Base-by-base conservation (phyloP, 2,113 vertebrate genomes). In the Acanthisitta chloris region DNA sequence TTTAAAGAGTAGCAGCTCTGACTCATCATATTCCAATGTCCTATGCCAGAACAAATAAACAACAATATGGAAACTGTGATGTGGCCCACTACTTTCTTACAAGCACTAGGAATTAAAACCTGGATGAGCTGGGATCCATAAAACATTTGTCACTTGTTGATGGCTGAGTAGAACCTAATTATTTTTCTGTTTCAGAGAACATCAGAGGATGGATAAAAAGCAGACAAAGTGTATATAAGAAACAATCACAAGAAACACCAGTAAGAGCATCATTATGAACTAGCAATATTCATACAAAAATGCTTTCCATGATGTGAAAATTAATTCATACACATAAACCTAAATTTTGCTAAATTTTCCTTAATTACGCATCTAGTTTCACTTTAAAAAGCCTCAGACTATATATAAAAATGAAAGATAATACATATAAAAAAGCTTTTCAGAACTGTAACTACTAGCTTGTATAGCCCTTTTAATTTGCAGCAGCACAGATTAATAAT, bases 21-120 rank as follows among this genome's bases (percentile, higher is more conserved):
- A 3, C 5, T 4, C 40, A 33, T 4, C 45, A 16, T 14, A 4
- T 5, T 11, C 17, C 54, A 24, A 1, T 6, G 14, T 43, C 12
- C 13, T 19, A 2, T 10, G 15, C 16, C 52, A 46, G 31, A 59
- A 87, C 2, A 67, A 58, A 89, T 43, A 54, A 67, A 71, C 9
- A 83, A 12, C 43, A 43, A 26, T 25, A 64, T 7, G 13, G 14
- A 58, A 90, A 42, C 6, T 9, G 14, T 1, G 2, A 9, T 17
- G 10, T 17, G 28, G 31, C 4, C 34, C 33, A 31, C 13, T 45
- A 23, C n/a, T 86, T 86, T 64, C 49, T 86, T 29, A 57, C 14
- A 43, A 52, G 36, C n/a, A 52, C 38, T 24, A 19, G 18, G 29
- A 71, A 69, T 58, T 66, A 70, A 84, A 78, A 13, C 17, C 51